phyloP scores from a whole-genome alignment of 2,113 vertebrate genomes.

The Vicugna pacos region DNA sequence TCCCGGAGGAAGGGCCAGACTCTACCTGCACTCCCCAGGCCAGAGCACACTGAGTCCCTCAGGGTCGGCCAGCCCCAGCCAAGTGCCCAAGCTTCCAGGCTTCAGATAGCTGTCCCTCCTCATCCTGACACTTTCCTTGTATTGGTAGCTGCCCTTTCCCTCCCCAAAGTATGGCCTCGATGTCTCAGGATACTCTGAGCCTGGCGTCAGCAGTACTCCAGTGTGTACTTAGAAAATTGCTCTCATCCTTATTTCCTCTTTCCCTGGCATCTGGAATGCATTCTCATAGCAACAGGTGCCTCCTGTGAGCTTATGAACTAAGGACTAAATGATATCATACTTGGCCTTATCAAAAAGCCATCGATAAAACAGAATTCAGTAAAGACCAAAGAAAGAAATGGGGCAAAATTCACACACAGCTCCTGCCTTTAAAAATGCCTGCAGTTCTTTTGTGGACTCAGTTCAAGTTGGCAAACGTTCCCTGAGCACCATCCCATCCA shows the following conservation, averaged over 20 bases:
- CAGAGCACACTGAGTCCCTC: neutral
- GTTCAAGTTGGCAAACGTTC: neutral
- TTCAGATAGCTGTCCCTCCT: neutral
- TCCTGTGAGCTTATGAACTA: neutral
- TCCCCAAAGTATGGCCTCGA: neutral
- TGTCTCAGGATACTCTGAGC: neutral
- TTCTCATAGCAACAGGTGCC: neutral
- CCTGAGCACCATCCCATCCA: neutral
- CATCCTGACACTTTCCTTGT: neutral
- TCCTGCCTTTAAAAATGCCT: neutral
- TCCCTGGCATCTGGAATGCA: neutral
- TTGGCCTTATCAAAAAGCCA: neutral
- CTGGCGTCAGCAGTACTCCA: neutral
- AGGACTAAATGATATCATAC: neutral
- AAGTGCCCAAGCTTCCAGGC: neutral
- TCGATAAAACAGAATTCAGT: neutral
- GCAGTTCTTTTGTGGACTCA: neutral
- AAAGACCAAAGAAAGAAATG: neutral
- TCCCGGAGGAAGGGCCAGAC: neutral
- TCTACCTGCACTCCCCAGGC: neutral
- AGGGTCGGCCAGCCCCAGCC: neutral
- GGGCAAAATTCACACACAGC: neutral
- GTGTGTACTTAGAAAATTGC: neutral
- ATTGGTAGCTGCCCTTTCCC: neutral
- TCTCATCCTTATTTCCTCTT: neutral